Base-by-base conservation (phyloP, 2,113 vertebrate genomes). In the Cariama cristata region DNA sequence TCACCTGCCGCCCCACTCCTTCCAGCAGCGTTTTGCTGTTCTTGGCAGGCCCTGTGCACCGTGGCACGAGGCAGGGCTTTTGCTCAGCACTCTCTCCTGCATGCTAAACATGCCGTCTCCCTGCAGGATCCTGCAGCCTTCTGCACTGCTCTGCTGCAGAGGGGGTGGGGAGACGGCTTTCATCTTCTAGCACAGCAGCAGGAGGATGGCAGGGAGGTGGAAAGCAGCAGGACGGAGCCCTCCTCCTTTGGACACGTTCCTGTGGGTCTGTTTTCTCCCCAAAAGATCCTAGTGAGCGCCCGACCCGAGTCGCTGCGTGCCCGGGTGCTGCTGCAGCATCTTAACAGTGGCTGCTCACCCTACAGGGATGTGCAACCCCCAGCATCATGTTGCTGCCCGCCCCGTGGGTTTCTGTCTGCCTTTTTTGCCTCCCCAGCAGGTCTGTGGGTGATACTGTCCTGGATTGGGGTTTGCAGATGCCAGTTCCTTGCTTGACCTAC, bases 111-210 rank as follows among this genome's bases (percentile, higher is more conserved):
- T 30, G 64, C 6, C 24, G 3, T 22, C 74, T 97, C 68, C 84
- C 95, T 93, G 91, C 90, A 93, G 87, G 35, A 72, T 80, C 80
- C 68, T 88, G 91, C 92, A 93, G 91, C 92, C 58, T 86, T 86
- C 77, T 84, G 79, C 91, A 84, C 92, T 42, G 88, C 92, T 89
- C 91, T 97, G 71, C 94, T 90, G 92, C 84, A 91, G 89, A 96
- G 91, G 86, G 96, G 86, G 92, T 81, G 96, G 97, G 86, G 89
- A 94, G 88, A 16, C 4, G 2, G 79, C 69, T 75, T 66, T 84
- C 60, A 8, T 66, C 93, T 87, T 24, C 60, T 33, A 75, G 79
- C 75, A 1, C 83, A 3, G 68, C 71, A 60, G 87, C 79, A 14
- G 58, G 22, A 3, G 11, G 75, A 33, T 8, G 53, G 58, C 2